phyloP scores from a whole-genome alignment of 1,140 invertebrate genomes.

The Pseudomyrmex concolor region DNA sequence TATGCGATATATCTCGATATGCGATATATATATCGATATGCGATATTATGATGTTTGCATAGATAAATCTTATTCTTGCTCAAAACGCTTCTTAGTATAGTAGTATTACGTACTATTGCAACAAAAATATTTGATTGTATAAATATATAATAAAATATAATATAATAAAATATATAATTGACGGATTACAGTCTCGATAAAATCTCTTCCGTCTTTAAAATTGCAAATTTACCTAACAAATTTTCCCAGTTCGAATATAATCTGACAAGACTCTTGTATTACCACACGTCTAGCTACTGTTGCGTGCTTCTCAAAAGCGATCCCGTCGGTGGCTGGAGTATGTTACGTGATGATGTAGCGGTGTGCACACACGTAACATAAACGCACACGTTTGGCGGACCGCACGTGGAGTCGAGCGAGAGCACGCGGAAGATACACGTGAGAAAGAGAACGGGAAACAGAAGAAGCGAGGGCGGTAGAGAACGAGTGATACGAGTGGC shows the following conservation, averaged over 20 bases:
- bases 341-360: conserved; percentile 10
- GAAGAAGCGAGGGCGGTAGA: background rate
- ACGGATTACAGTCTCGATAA: too few species aligned
- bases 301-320: conserved; percentile 25
- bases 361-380: conserved; percentile 4
- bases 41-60: too few species aligned
- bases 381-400: conserved; percentile 33
- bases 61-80: too few species aligned
- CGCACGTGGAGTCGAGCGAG: conserved; percentile 2
- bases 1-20: too few species aligned
- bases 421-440: background rate
- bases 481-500: conserved; percentile 67
- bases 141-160: too few species aligned
- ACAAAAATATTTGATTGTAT: too few species aligned
- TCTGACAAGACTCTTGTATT: conserved; percentile 33
- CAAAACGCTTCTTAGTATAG: too few species aligned
- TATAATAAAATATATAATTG: too few species aligned
- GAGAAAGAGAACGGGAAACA: conserved; percentile 1
- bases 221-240: background rate
- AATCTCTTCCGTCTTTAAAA: conserved; percentile 1
- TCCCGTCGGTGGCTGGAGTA: background rate
- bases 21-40: too few species aligned
- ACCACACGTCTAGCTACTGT: conserved; percentile 4
- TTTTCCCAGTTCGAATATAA: conserved; percentile 2
- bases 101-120: too few species aligned